A percentile compares a stretch with the other conserved stretches of the same genome.
Evolutionary conservation across 2,113 vertebrate species (phyloP).

Genomic region (Diadophis punctatus): DNA sequence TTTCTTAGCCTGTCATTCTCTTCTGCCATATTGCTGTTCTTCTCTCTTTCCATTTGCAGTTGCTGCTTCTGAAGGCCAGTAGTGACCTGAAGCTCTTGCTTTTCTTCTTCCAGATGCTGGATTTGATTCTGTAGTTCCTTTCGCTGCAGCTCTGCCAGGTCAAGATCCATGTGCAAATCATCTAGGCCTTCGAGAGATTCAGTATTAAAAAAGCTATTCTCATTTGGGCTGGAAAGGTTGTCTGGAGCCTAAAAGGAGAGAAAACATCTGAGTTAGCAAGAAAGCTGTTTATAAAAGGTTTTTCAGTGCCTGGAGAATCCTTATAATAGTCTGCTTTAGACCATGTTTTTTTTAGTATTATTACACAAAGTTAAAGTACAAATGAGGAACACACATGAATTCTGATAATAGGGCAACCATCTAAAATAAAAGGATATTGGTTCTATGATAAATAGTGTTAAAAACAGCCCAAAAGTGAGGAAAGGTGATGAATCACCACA

Average conservation of each 20-base stretch:
- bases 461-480: background rate
- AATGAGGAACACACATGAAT: background rate
- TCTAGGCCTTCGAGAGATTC: constrained; percentile 79
- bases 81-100: constrained; percentile 71
- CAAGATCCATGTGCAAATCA: constrained; percentile 84
- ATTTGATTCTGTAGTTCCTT: constrained; percentile 75
- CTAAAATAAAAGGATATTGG: background rate
- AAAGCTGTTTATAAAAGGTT: background rate
- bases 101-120: constrained; percentile 81
- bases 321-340: background rate
- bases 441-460: background rate
- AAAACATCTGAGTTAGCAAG: background rate
- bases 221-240: constrained; percentile 73
- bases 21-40: constrained; percentile 55
- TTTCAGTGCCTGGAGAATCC: background rate
- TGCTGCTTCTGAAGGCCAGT: constrained; percentile 55
- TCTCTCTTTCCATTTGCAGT: constrained; percentile 61
- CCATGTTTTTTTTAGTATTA: too few relatives aligned
- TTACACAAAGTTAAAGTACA: background rate
- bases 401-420: background rate
- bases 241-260: constrained; percentile 75
- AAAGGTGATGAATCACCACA: background rate
- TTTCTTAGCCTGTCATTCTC: constrained; percentile 68
- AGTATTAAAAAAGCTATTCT: constrained; percentile 70
- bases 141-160: constrained; percentile 83